These are phyloP conservation scores for Branchipolynoe longqiensis DNA, from an alignment of 2,888 invertebrate genomes.

Conservation along the genomic window DNA sequence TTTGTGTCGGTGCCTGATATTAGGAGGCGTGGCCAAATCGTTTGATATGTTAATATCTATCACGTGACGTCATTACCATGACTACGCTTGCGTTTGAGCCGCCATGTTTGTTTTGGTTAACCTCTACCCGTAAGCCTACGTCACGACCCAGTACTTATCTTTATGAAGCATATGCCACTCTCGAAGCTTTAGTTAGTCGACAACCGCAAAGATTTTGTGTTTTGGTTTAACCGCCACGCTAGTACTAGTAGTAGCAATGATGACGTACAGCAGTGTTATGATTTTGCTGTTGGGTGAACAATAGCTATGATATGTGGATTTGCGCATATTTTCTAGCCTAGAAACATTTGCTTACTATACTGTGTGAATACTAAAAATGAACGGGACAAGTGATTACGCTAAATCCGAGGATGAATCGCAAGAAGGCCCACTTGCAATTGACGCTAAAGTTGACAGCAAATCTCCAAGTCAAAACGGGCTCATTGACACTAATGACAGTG, in stretches of 20 bases:
- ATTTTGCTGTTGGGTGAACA: not conserved
- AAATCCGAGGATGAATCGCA: conserved; percentile 13
- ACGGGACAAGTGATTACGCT: not conserved
- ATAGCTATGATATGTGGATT: not conserved
- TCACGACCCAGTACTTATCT: too few species aligned
- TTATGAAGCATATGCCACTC: too few species aligned
- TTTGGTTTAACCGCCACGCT: conserved; percentile 34
- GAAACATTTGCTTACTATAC: not conserved
- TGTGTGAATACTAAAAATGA: not conserved
- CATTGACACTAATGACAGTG: not conserved
- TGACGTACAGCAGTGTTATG: not conserved
- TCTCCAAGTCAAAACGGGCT: not conserved
- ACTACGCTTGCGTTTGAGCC: conserved; percentile 48
- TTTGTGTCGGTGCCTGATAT: not conserved
- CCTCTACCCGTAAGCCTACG: too few species aligned
- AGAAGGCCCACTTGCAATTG: not conserved
- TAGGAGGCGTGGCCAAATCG: not conserved
- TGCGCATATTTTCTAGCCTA: not conserved
- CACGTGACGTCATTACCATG: conserved; percentile 53
- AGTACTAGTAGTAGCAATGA: not conserved
- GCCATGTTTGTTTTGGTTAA: conserved; percentile 64
- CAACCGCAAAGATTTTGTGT: too few species aligned
- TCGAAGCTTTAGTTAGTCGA: too few species aligned
- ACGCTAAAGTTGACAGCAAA: not conserved
- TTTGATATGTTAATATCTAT: not conserved